Percentiles rank a stretch among this genome's conserved stretches.
Evolutionary conservation across 2,797 vertebrate genomes (phyloP).

Genomic region (Oceanodroma leucorhoa): DNA sequence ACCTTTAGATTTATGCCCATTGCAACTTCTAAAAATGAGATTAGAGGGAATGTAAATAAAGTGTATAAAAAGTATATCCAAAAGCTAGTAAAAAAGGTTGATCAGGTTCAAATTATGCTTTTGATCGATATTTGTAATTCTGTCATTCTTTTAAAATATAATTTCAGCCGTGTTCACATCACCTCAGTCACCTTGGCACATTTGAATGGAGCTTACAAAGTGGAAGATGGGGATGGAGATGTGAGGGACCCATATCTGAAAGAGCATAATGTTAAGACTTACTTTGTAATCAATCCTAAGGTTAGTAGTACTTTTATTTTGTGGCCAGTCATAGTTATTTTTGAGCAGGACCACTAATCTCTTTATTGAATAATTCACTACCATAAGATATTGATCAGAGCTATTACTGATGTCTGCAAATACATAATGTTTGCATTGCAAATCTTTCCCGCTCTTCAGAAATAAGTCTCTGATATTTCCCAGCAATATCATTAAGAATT

Average conservation of each 20-base stretch:
- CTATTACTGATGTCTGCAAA: not conserved
- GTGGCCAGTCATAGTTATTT: not conserved
- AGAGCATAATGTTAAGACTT: conserved; percentile 91
- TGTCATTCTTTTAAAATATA: conserved; percentile 43
- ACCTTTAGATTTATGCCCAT: not conserved
- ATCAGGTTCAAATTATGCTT: not conserved
- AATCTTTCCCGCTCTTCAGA: conserved; percentile 16
- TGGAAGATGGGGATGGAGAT: conserved; percentile 92
- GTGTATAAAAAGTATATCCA: not conserved
- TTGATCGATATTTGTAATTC: conserved; percentile 1
- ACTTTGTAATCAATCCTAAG: conserved; percentile 98
- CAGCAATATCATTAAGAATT: not conserved
- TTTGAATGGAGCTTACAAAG: conserved; percentile 93
- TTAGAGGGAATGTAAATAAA: not conserved
- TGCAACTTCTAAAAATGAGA: not conserved
- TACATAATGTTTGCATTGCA: not conserved
- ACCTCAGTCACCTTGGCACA: conserved; percentile 94
- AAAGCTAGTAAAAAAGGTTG: not conserved
- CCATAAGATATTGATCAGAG: not conserved
- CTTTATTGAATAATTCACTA: conserved; percentile 9
- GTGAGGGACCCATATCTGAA: conserved; percentile 93
- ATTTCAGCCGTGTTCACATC: conserved; percentile 94
- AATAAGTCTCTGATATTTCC: conserved; percentile 38
- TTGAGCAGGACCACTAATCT: not conserved
- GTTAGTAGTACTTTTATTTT: conserved; percentile 72